Evolutionary conservation across 2,888 invertebrate species (phyloP), one percentile per base, ranked within the genome.

Genomic region (Apamea anceps): DNA sequence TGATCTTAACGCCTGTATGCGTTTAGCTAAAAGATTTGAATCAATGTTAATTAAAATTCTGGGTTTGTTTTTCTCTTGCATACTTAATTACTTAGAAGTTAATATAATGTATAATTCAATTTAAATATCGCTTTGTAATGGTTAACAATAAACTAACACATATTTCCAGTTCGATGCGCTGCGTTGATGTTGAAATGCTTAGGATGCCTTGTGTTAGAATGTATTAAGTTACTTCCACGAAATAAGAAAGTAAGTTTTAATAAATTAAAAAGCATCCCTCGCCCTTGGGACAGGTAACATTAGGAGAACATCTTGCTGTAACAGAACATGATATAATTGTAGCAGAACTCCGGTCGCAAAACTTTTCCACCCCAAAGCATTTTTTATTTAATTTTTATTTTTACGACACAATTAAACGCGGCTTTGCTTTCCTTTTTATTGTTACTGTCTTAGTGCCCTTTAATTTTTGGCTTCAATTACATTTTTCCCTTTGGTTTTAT

Each of bases 331-430:
- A 94, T 94, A 96, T 96, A 95, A 96, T 96, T 96, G 96, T 94
- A 92, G 92, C 91, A 92, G 92, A 95, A 95, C 95, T 94, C 95
- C 94, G 93, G 92, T 93, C 94, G 92, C 94, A 88, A 95, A 96
- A 96, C 94, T 96, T 96, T 96, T 95, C 93, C 95, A 94, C 96
- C 96, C 96, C 93, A 91, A 90, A 94, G 94, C 93, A 94, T 95
- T 96, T 96, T 96, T 96, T 96, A 96, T 96, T 96, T 96, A 95
- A 96, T 96, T 96, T 96, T 96, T 96, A 96, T 96, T 96, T 96
- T 97, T 97, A 97, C 94, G 97, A 95, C 95, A 96, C 95, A 94
- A 96, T 96, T 96, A 96, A 95, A 96, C 96, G 95, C 93, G 95
- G 96, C 95, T 96, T 96, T 96, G 96, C 96, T 96, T 96, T 96